Conservation (phyloP, 2,113 vertebrate genomes). For the Burhinus bistriatus region DNA sequence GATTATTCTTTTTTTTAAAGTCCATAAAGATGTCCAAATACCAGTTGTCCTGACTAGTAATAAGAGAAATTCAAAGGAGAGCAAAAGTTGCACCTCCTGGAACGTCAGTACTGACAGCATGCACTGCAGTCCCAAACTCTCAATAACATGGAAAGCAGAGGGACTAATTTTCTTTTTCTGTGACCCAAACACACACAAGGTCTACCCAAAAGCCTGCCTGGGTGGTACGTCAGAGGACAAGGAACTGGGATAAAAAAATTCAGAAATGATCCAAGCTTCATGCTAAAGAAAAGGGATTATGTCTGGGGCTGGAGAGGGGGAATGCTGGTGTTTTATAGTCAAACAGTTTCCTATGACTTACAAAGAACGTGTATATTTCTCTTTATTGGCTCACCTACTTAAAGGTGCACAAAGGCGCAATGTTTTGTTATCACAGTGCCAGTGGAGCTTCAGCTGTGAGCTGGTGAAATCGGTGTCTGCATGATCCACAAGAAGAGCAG, state of each 20-base stretch:
- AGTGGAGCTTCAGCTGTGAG: not conserved
- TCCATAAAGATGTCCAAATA: not conserved
- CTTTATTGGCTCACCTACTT: slow-evolving; percentile 14
- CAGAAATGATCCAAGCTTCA: not conserved
- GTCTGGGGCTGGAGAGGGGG: not conserved
- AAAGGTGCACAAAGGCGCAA: not conserved
- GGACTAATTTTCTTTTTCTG: not conserved
- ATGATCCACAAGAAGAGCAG: not conserved
- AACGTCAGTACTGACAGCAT: not conserved
- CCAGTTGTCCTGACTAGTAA: not conserved
- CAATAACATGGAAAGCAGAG: not conserved
- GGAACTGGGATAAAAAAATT: not conserved
- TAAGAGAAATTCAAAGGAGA: not conserved
- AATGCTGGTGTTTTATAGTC: not conserved
- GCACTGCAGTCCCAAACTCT: not conserved
- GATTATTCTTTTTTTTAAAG: not conserved
- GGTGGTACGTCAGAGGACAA: not conserved
- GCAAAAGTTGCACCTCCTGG: not conserved
- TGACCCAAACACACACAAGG: not conserved
- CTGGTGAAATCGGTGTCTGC: not conserved
- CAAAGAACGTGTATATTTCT: not conserved
- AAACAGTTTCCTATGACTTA: not conserved
- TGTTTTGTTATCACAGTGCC: not conserved
- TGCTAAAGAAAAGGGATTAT: not conserved
- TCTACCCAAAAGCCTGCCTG: not conserved